Base-by-base conservation (phyloP, 1,140 invertebrate species). In the Pseudachorutes palmiensis region DNA sequence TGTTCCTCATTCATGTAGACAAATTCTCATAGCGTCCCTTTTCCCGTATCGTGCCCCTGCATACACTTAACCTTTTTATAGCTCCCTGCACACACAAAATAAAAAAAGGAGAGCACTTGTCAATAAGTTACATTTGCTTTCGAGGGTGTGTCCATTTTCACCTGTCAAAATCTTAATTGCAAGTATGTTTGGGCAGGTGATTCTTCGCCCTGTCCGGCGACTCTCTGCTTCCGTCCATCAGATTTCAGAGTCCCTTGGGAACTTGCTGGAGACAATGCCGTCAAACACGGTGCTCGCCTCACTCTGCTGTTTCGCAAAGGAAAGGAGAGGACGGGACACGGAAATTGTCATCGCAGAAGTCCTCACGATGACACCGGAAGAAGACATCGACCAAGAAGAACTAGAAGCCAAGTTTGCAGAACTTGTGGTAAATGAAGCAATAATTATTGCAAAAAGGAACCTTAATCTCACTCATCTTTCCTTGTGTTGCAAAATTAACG, bases 331-430 rank as follows among this genome's bases (percentile, higher is more conserved):
- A n/a, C n/a, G 30, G 58, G 26, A 60, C 26, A 32, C 26, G 26
- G 26, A 60, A 30, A 60, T 60, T 29, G 58, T 60, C 24, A 32
- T 60, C 29, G 30, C 58, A 29, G 58, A 60, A 60, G 26, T 60
- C 3, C 26, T 60, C 24, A 28, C 58, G 12, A 60, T 32, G 58
- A 60, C 58, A 5, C 58, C 58, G 12, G 58, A 60, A 3, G 58
- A 60, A 31, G 58, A 60, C 26, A 60, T 60, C 31, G 58, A 60
- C 26, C 45, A 45, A 16, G 89, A 91, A 71, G 92, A 97, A 79
- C 82, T 97, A 58, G 92, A 96, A 80, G 86, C 86, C 62, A 94
- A 92, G 81, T 97, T 97, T 80, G 87, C 91, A 2, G 93, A 96
- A 78, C 83, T 96, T 61, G 92, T 97, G 76, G 88, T 90, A 78